These are phyloP conservation scores for Otus sunia DNA, from an alignment of 2,113 vertebrate genomes.

Conservation along the genomic window DNA sequence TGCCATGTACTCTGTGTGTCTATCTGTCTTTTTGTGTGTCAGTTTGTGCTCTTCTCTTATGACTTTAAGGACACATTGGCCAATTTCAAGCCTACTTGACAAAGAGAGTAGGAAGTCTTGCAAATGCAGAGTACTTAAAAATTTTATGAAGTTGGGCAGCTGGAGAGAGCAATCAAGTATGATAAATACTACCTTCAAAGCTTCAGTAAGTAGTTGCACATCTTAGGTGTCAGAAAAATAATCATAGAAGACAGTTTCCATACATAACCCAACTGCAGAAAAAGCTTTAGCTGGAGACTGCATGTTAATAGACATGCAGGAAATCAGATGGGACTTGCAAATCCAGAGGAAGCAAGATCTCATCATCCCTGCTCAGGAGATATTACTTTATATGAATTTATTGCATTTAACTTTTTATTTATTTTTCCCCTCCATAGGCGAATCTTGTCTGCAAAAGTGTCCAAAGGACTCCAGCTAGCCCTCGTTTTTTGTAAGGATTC, in stretches of 20 bases:
- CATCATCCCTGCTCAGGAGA: not conserved
- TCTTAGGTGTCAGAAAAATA: not conserved
- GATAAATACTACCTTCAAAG: not conserved
- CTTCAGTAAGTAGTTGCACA: not conserved
- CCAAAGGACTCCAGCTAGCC: not conserved
- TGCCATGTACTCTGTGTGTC: not conserved
- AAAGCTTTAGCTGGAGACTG: not conserved
- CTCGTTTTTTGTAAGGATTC: not conserved
- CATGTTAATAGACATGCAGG: not conserved
- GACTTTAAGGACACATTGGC: not conserved
- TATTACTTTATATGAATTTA: not conserved
- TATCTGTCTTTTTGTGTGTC: not conserved
- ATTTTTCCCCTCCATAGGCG: rapidly evolving
- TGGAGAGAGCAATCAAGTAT: not conserved
- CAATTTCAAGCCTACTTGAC: not conserved
- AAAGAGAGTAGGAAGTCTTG: not conserved
- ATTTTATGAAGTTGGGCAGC: not conserved
- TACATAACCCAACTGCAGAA: not conserved
- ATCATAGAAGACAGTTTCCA: not conserved
- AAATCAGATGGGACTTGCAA: not conserved
- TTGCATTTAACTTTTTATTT: not conserved
- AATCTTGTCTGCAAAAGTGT: not conserved
- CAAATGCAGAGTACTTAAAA: not conserved
- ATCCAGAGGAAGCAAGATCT: not conserved
- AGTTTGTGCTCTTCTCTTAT: not conserved